Evolutionary conservation across 2,888 invertebrate species (phyloP).

Genomic region (Spisula subtruncata): DNA sequence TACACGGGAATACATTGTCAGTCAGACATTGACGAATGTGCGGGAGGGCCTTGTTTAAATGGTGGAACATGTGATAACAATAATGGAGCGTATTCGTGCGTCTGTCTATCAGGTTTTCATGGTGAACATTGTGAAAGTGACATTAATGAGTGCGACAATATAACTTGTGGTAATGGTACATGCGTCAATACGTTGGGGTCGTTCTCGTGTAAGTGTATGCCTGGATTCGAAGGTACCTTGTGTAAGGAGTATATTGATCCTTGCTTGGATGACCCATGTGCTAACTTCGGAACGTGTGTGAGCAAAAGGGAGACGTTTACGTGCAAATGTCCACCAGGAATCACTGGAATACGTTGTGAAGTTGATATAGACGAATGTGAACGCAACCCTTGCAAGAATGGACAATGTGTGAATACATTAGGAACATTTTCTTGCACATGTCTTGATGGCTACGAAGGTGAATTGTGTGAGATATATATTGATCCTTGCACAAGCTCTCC

Average conservation of each 20-base stretch:
- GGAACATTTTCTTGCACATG: constrained; percentile 53
- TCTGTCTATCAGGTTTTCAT: constrained; percentile 15
- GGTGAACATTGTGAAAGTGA: constrained; percentile 32
- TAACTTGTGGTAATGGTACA: constrained; percentile 28
- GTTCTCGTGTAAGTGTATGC: constrained; percentile 70
- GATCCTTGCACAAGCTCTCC: constrained; percentile 36
- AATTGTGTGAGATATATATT: constrained; percentile 22
- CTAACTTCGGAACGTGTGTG: constrained; percentile 38
- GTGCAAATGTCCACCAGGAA: constrained; percentile 43
- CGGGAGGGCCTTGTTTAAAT: constrained; percentile 35
- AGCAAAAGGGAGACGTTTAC: constrained; percentile 25
- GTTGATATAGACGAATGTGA: constrained; percentile 49
- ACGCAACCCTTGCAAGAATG: constrained; percentile 37
- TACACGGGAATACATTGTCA: constrained; percentile 46
- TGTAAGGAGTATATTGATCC: constrained; percentile 34
- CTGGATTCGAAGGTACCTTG: constrained; percentile 59
- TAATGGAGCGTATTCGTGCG: constrained; percentile 26
- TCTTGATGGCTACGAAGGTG: constrained; percentile 15
- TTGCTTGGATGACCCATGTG: constrained; percentile 32
- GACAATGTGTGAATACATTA: constrained; percentile 36
- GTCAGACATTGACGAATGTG: constrained; percentile 48
- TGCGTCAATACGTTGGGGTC: constrained; percentile 70
- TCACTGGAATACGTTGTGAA: constrained; percentile 36
- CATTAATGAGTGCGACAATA: constrained; percentile 34
- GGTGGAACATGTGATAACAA: constrained; percentile 38